Evolutionary conservation across 2,888 invertebrate species (phyloP).

Genomic region (Leptinotarsa peninsularis): DNA sequence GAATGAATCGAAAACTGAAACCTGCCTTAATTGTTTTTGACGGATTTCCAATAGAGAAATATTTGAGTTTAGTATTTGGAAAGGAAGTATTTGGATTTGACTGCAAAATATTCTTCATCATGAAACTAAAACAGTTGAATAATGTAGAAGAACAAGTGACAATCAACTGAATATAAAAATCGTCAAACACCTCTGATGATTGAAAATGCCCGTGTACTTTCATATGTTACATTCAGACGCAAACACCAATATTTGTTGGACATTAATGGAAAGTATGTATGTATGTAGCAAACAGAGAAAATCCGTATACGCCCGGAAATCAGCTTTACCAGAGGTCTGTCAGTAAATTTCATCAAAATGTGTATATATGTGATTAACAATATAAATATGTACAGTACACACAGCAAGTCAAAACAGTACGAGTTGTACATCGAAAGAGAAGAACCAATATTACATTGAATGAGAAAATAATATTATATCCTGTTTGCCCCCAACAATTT

Average conservation of each 20-base stretch:
- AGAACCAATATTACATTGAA: conserved; percentile 18
- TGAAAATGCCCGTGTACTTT: background rate
- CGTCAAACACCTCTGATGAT: background rate
- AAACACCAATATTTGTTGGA: conserved; percentile 6
- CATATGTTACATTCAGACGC: background rate
- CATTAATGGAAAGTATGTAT: conserved; percentile 8
- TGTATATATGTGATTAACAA: conserved; percentile 44
- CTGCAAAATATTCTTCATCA: no score
- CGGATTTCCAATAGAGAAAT: no score
- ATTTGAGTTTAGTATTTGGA: no score
- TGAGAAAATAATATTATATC: conserved; percentile 12
- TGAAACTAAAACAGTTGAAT: no score
- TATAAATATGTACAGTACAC: conserved; percentile 59
- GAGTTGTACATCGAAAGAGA: conserved; percentile 42
- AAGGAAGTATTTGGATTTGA: no score
- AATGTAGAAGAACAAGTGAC: background rate
- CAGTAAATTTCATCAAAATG: conserved; percentile 29
- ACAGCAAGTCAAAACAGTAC: conserved; percentile 58
- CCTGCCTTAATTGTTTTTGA: no score
- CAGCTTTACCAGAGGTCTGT: conserved; percentile 25
- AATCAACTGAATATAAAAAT: background rate
- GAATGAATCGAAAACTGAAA: no score
- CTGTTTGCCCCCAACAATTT: no score
- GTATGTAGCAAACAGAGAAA: conserved; percentile 5
- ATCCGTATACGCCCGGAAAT: conserved; percentile 28